Evolutionary conservation across 2,888 invertebrate genomes (phyloP).

Genomic region (Bedellia somnulentella): DNA sequence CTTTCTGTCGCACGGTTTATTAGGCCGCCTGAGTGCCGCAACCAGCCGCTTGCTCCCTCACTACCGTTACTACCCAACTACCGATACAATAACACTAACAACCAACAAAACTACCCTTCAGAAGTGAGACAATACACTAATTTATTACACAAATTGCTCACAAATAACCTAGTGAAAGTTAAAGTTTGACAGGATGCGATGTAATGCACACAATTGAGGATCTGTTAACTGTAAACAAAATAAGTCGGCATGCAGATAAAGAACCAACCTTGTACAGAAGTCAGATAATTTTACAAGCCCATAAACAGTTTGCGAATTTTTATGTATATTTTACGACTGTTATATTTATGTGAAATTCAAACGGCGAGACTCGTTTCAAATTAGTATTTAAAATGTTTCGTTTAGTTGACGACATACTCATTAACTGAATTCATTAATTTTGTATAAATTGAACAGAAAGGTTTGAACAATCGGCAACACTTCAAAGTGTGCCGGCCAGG

Average conservation of each 20-base stretch:
- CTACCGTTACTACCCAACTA: conserved; percentile 48
- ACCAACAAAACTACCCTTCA: too few species aligned
- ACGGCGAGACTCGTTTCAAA: conserved; percentile 3
- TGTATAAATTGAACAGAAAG: too few species aligned
- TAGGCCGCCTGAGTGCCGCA: conserved; percentile 32
- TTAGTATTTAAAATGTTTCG: conserved; percentile 1
- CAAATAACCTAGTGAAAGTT: conserved; percentile 51
- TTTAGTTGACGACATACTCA: too few species aligned
- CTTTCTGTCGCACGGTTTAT: conserved; percentile 26
- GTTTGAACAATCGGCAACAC: too few species aligned
- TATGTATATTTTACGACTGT: conserved; percentile 15
- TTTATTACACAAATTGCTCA: conserved; percentile 41
- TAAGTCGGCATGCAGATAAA: conserved; percentile 14
- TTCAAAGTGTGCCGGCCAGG: too few species aligned
- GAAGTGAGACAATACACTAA: conserved; percentile 30
- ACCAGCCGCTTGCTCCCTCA: too few species aligned
- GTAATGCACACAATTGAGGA: conserved; percentile 19
- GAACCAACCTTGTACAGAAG: conserved; percentile 26
- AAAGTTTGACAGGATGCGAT: conserved; percentile 11
- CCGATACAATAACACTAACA: conserved; percentile 27
- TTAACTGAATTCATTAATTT: too few species aligned
- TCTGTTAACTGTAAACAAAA: conserved; percentile 43
- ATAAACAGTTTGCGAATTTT: conserved; percentile 41
- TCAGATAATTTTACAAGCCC: conserved; percentile 26
- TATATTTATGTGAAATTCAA: conserved; percentile 8